phyloP scores from a whole-genome alignment of 2,888 invertebrate genomes.

The Rhingia rostrata region DNA sequence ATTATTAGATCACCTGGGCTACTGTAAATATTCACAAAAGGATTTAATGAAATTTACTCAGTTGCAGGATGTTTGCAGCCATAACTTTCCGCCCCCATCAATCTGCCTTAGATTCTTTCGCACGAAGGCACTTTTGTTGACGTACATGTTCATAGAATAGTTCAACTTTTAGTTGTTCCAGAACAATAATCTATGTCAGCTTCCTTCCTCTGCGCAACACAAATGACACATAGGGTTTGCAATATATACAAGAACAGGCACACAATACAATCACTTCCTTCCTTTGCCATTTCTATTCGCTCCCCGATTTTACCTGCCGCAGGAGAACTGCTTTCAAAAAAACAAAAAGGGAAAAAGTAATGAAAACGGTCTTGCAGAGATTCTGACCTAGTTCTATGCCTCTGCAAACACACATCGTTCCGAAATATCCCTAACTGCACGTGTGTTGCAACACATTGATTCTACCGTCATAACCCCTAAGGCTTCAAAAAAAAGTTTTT shows the following conservation, averaged over 20 bases:
- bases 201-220: constrained; percentile 1
- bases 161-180: constrained; percentile 7
- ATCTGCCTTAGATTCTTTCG: constrained; percentile 5
- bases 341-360: not conserved
- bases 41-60: constrained; percentile 21
- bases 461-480: constrained; percentile 11
- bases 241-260: constrained; percentile 19
- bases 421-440: not conserved
- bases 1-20: too few relatives aligned
- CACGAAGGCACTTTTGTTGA: constrained; percentile 18
- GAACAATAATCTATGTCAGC: constrained; percentile 53
- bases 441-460: constrained; percentile 24
- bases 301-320: constrained; percentile 32
- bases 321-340: not conserved
- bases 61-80: not conserved
- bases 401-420: not conserved
- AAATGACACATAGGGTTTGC: constrained; percentile 28
- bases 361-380: constrained; percentile 48
- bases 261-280: constrained; percentile 8
- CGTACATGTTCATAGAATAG: not conserved
- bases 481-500: constrained; percentile 2
- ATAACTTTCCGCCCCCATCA: not conserved
- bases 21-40: too few relatives aligned
- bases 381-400: constrained; percentile 62
- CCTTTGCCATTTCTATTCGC: constrained; percentile 1